Evolutionary conservation across 2,888 invertebrate genomes (phyloP), one percentile per base, ranked within the genome.

Genomic region (Scaptomyza flava): DNA sequence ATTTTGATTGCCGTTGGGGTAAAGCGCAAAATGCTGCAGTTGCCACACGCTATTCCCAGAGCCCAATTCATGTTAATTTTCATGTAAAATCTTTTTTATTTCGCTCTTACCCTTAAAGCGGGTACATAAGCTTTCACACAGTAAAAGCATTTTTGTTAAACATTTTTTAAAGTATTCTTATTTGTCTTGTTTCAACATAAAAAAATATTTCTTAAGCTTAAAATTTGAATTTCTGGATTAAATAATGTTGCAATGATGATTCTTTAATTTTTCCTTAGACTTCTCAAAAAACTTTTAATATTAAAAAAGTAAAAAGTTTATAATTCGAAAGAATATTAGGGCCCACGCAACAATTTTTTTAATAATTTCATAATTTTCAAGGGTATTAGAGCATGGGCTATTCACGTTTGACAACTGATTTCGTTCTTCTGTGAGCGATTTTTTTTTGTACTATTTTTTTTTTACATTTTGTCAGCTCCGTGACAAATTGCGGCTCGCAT

Each of bases 401-500:
- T 36, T 4, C 5, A 3, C 9, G 12, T 6, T 31, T 38, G 14
- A 8, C n/a, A 41, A 17, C 9, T 17, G 41, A 17, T 50, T 46
- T 30, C 27, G n/a, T 34, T 51, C 8, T 23, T 7, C 6, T 57
- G 8, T 52, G 31, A 17, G 23, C 33, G 6, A 30, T 34, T 9
- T 12, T 17, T 14, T 48, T 45, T 43, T 54, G 41, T 36, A 17
- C 1, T 58, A 17, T 17, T 17, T 17, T 14, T 48, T 45, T 43
- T 54, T 41, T 41, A n/a, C n/a, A 58, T 58, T 51, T 57, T 64
- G 70, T 45, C 66, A 46, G 50, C 54, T 58, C 46, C 46, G 62
- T 79, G 81, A 77, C 78, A 81, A 79, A 81, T 77, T 72, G 77
- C 77, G 62, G 66, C 56, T 65, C 61, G 50, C 63, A 61, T 63